Conservation (phyloP, 2,888 invertebrate genomes). For the Drosophila barbarae region DNA sequence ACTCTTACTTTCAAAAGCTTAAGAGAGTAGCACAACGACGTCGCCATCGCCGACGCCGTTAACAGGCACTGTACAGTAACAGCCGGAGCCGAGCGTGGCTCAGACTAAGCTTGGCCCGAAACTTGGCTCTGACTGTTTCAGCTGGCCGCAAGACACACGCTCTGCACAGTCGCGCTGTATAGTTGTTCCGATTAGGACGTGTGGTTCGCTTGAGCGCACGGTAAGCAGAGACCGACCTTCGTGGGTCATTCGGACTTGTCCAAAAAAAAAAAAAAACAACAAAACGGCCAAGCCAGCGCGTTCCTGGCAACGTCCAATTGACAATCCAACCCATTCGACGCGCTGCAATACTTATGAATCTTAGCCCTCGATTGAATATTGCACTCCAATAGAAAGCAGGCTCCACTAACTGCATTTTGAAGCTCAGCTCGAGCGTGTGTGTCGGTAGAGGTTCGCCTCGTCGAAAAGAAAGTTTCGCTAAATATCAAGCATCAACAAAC, state of each 20-base stretch:
- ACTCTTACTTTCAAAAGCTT: constrained; percentile 72
- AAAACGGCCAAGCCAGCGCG: constrained; percentile 7
- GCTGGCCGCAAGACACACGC: constrained; percentile 57
- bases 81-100: constrained; percentile 14
- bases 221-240: constrained; percentile 49
- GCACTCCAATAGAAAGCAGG: constrained; percentile 62
- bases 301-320: constrained; percentile 1
- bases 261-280: constrained; percentile 1
- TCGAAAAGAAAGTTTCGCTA: constrained; percentile 67
- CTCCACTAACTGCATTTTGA: constrained; percentile 66
- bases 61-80: constrained; percentile 18
- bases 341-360: background rate
- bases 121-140: constrained; percentile 27
- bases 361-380: constrained; percentile 36
- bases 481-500: constrained; percentile 59
- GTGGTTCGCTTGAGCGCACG: constrained; percentile 66
- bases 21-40: constrained; percentile 50
- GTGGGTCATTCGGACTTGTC: constrained; percentile 18
- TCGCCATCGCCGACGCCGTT: background rate
- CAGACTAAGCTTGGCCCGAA: constrained; percentile 29
- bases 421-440: constrained; percentile 51
- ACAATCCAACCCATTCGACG: background rate
- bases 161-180: constrained; percentile 67
- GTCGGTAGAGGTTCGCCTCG: constrained; percentile 48
- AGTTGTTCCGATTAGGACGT: constrained; percentile 67